phyloP scores from a whole-genome alignment of 1,140 invertebrate species.

The Acromyrmex echinatior region DNA sequence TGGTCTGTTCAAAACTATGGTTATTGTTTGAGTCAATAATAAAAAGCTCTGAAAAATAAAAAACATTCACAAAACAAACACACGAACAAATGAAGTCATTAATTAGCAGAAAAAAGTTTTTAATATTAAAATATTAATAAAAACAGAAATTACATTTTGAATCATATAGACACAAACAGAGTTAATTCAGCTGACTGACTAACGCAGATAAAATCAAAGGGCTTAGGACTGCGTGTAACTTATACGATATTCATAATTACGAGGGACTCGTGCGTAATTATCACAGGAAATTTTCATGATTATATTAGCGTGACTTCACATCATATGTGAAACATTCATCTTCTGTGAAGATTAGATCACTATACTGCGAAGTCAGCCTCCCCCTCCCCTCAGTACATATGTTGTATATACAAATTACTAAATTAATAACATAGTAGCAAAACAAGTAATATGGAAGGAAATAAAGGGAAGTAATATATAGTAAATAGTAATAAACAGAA shows the following conservation, averaged over 20 bases:
- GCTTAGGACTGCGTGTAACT: neutral
- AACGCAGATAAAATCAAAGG: conserved; percentile 16
- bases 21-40: too few relatives aligned
- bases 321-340: conserved; percentile 27
- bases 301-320: conserved; percentile 18
- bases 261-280: conserved; percentile 34
- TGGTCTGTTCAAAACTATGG: too few relatives aligned
- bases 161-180: too few relatives aligned
- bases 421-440: conserved; percentile 19
- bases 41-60: too few relatives aligned
- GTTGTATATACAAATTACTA: neutral
- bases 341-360: conserved; percentile 32
- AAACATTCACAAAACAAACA: too few relatives aligned
- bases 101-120: too few relatives aligned
- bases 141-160: too few relatives aligned
- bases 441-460: neutral
- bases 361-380: neutral
- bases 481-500: neutral
- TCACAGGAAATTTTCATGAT: conserved; percentile 30
- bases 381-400: neutral
- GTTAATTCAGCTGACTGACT: neutral
- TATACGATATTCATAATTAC: conserved; percentile 24
- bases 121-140: too few relatives aligned
- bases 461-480: too few relatives aligned
- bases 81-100: too few relatives aligned